Conservation (phyloP, 1,140 invertebrate genomes). For the Cotesia glomerata region DNA sequence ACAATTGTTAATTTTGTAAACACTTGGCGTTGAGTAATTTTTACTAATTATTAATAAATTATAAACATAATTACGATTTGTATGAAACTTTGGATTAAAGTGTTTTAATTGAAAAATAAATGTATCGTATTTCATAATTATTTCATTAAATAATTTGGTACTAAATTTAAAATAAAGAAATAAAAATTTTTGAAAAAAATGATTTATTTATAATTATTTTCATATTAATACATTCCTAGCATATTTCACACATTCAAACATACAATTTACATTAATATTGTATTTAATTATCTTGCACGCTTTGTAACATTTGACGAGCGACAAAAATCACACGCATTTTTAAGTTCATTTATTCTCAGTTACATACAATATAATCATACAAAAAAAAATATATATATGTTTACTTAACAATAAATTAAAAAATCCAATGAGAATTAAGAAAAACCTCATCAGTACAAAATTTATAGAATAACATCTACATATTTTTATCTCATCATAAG, state of each 20-base stretch:
- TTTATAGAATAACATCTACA: background rate
- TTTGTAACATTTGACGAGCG: conserved; percentile 1
- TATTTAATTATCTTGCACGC: conserved; percentile 41
- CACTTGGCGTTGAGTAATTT: background rate
- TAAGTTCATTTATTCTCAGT: conserved; percentile 43
- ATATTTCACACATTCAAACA: conserved; percentile 42
- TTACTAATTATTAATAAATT: too few relatives aligned
- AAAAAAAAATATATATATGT: conserved; percentile 39
- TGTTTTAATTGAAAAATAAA: background rate
- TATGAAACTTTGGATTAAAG: background rate
- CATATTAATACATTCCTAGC: conserved; percentile 47
- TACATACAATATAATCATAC: conserved; percentile 51
- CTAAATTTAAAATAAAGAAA: background rate
- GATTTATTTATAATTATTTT: conserved; percentile 49
- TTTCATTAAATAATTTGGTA: background rate
- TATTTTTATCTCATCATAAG: background rate
- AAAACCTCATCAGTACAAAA: background rate
- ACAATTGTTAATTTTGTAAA: conserved; percentile 41
- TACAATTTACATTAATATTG: conserved; percentile 53
- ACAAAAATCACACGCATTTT: conserved; percentile 30
- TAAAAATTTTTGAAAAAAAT: conserved; percentile 53
- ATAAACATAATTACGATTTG: background rate
- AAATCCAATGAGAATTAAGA: conserved; percentile 29
- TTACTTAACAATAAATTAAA: conserved; percentile 59
- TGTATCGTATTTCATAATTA: background rate